phyloP scores from a whole-genome alignment of 2,113 vertebrate genomes.

The Psammodynastes pulverulentus region DNA sequence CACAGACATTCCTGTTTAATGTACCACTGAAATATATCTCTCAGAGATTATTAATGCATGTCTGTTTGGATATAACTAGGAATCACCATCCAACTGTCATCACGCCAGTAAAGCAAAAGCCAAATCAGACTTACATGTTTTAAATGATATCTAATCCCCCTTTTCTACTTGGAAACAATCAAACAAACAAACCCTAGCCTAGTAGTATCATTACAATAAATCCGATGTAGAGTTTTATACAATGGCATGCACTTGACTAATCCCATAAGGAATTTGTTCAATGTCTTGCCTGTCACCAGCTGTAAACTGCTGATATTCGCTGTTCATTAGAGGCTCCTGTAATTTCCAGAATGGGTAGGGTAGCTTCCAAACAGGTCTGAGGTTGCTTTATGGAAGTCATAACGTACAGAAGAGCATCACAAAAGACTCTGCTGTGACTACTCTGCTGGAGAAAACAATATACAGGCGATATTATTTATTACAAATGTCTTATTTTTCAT shows the following conservation, averaged over 20 bases:
- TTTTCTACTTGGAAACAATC: slow-evolving; percentile 10
- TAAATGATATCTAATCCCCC: slow-evolving; percentile 36
- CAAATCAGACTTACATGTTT: neutral
- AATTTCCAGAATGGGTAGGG: neutral
- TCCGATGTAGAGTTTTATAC: neutral
- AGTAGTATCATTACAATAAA: neutral
- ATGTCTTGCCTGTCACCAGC: neutral
- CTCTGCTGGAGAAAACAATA: neutral
- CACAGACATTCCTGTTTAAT: neutral
- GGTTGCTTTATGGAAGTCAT: slow-evolving; percentile 9
- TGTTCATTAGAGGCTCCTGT: slow-evolving; percentile 12
- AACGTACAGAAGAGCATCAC: neutral
- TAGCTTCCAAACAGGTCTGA: slow-evolving; percentile 6
- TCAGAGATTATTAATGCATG: neutral
- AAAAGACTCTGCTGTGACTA: slow-evolving; percentile 3
- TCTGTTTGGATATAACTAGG: neutral
- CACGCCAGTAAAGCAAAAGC: neutral
- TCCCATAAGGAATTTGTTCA: neutral
- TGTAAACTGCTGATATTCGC: slow-evolving; percentile 18
- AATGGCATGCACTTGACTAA: slow-evolving; percentile 3
- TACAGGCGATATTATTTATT: slow-evolving; percentile 22
- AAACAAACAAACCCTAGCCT: rapidly evolving
- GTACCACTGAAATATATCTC: neutral
- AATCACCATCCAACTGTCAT: neutral
- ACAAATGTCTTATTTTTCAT: slow-evolving; percentile 39